phyloP scores from a whole-genome alignment of 2,797 vertebrate genomes.

The Oreortyx pictus region DNA sequence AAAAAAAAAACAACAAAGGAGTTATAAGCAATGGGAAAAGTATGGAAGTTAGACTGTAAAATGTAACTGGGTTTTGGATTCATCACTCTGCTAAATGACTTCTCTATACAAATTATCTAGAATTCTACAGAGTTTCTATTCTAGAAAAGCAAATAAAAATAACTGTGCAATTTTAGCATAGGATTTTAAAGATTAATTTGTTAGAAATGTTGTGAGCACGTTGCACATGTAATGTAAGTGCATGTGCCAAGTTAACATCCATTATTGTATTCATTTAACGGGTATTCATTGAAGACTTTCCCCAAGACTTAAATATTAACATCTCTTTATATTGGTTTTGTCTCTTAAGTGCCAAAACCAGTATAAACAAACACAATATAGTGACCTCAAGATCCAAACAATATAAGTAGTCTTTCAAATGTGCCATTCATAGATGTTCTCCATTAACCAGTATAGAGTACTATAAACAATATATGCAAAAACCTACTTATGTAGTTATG shows the following conservation, averaged over 20 bases:
- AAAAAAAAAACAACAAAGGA: neutral
- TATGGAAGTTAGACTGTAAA: neutral
- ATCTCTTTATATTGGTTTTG: neutral
- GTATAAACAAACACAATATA: neutral
- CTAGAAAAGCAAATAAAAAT: neutral
- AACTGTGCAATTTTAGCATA: neutral
- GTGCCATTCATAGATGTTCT: neutral
- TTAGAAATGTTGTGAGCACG: neutral
- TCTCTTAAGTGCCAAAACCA: neutral
- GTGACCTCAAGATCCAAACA: neutral
- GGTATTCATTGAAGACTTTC: neutral
- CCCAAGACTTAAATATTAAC: neutral
- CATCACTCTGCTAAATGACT: too few species aligned
- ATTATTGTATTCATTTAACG: neutral
- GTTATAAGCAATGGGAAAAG: neutral
- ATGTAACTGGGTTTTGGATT: neutral
- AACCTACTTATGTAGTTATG: neutral
- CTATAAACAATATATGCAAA: neutral
- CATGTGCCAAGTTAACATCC: neutral
- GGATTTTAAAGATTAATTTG: neutral
- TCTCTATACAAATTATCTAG: neutral
- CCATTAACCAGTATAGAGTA: neutral
- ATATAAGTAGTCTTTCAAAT: neutral
- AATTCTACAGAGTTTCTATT: neutral
- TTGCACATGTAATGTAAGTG: neutral